phyloP scores from a whole-genome alignment of 2,113 vertebrate genomes.

The Carlito syrichta region DNA sequence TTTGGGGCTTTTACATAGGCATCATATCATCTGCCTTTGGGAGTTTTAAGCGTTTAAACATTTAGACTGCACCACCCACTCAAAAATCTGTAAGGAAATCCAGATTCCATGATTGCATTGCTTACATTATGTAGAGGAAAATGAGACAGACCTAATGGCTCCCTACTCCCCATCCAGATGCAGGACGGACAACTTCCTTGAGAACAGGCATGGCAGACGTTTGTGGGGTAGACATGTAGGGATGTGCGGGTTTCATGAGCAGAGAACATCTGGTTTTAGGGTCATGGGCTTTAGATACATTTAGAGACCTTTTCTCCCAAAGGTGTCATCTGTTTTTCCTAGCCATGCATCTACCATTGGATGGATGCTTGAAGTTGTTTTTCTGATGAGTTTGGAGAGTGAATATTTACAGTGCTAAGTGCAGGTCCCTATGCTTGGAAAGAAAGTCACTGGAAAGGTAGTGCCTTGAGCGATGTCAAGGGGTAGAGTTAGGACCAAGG shows the following conservation, averaged over 20 bases:
- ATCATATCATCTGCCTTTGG: not conserved
- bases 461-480: not conserved
- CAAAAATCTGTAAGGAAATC: not conserved
- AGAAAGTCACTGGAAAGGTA: not conserved
- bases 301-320: not conserved
- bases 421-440: not conserved
- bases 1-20: not conserved
- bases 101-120: not conserved
- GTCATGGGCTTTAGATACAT: not conserved
- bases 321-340: not conserved
- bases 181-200: not conserved
- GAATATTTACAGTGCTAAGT: not conserved
- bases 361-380: not conserved
- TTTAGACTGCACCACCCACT: not conserved
- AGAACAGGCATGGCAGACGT: not conserved
- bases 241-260: not conserved
- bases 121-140: not conserved
- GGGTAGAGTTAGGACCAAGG: not conserved
- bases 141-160: not conserved
- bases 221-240: not conserved
- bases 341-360: not conserved
- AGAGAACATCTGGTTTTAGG: not conserved
- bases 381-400: not conserved
- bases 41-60: not conserved
- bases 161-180: not conserved